Evolutionary conservation across 2,888 invertebrate species (phyloP).

Genomic region (Thysanoteuthis rhombus): DNA sequence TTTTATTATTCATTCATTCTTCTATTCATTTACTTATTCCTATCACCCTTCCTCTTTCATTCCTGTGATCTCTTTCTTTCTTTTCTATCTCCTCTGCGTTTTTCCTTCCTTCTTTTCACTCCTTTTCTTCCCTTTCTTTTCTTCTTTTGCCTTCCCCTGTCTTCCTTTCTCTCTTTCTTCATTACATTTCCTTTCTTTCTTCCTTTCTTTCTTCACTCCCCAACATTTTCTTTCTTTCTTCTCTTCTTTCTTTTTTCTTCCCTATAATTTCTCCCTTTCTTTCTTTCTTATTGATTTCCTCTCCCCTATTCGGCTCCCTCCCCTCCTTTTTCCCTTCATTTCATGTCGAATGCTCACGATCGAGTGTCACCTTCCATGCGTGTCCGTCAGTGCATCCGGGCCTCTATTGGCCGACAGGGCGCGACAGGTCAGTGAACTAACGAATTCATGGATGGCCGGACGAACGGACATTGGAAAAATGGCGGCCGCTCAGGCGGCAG

Average conservation of each 20-base stretch:
- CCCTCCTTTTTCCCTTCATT: too few relatives aligned
- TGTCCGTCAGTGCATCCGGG: not conserved
- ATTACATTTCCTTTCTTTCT: not conserved
- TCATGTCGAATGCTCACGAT: not conserved
- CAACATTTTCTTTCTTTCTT: not conserved
- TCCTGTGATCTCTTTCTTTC: not conserved
- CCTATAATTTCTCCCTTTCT: not conserved
- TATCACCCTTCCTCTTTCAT: too few relatives aligned
- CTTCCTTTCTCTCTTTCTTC: not conserved
- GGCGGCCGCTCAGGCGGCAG: not conserved
- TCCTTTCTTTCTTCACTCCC: not conserved
- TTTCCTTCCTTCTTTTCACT: not conserved
- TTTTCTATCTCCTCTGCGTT: not conserved
- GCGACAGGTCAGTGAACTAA: constrained; percentile 12
- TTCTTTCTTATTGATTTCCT: not conserved
- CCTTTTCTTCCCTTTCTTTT: not conserved
- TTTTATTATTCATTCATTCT: too few relatives aligned
- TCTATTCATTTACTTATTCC: too few relatives aligned
- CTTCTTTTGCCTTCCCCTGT: not conserved
- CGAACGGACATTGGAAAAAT: not conserved
- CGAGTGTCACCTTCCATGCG: not conserved
- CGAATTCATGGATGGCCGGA: not conserved
- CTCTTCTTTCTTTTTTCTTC: not conserved
- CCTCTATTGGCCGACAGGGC: not conserved
- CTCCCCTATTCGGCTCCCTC: not conserved